Conservation (phyloP, 1,140 invertebrate species). For the Eumaeus atala region DNA sequence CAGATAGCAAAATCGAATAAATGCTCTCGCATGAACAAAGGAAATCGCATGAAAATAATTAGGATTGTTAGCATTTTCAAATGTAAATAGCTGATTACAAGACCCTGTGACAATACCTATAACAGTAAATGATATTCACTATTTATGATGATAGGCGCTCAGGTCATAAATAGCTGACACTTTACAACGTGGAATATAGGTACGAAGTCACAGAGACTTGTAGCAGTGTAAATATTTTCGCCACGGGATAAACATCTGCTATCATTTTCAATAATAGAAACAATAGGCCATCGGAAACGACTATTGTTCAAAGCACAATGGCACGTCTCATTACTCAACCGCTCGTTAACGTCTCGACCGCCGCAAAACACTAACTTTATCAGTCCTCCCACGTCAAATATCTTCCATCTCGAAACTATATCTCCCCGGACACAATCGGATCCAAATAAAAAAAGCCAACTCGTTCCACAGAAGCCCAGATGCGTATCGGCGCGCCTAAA, state of each 20-base stretch:
- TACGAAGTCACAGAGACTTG: too few relatives aligned
- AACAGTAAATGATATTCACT: too few relatives aligned
- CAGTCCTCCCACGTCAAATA: constrained; percentile 61
- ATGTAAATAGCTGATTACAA: too few relatives aligned
- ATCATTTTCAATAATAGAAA: constrained; percentile 66
- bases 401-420: constrained; percentile 64
- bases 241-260: constrained; percentile 26
- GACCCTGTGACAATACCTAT: too few relatives aligned
- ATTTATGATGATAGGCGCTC: too few relatives aligned
- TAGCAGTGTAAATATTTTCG: neutral
- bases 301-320: constrained; percentile 66
- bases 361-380: constrained; percentile 69
- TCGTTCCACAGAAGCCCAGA: constrained; percentile 52
- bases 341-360: constrained; percentile 63
- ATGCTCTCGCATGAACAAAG: too few relatives aligned
- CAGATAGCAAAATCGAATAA: too few relatives aligned
- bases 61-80: too few relatives aligned
- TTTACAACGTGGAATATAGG: too few relatives aligned
- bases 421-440: constrained; percentile 59
- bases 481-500: constrained; percentile 66
- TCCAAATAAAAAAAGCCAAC: constrained; percentile 44
- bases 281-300: constrained; percentile 50
- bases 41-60: too few relatives aligned
- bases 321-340: constrained; percentile 64
- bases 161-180: too few relatives aligned